Percentiles rank a stretch among this genome's conserved stretches.
These are phyloP conservation scores for Kryptolebias ocellatus DNA, from an alignment of 2,797 vertebrate species.

Conservation along the genomic window DNA sequence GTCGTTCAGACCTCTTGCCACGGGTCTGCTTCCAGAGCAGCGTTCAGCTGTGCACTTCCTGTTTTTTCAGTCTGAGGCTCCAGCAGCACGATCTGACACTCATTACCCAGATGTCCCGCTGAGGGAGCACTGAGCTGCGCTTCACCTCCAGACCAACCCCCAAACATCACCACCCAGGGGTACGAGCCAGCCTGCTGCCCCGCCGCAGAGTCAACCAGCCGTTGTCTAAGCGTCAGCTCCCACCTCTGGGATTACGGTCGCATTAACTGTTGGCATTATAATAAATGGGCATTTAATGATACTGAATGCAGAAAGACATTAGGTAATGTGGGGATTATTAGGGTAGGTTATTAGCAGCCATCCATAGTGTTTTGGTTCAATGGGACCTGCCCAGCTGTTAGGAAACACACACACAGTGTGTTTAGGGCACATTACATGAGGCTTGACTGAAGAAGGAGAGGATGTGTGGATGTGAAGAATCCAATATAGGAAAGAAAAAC, in stretches of 20 bases:
- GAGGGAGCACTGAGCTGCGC: conserved; percentile 55
- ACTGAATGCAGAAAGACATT: conserved; percentile 62
- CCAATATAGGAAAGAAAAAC: conserved; percentile 16
- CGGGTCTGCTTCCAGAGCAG: conserved; percentile 24
- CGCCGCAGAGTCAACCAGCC: conserved; percentile 33
- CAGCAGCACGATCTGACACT: conserved; percentile 45
- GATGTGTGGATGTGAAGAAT: conserved; percentile 21
- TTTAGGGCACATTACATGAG: conserved; percentile 46
- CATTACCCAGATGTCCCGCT: conserved; percentile 63
- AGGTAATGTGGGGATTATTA: conserved; percentile 76
- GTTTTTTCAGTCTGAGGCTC: conserved; percentile 52
- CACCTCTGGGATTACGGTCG: conserved; percentile 53
- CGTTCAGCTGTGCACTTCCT: conserved; percentile 40
- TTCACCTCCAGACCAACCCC: conserved; percentile 71
- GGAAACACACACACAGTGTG: conserved; percentile 50
- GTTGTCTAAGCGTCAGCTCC: conserved; percentile 26
- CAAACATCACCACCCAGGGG: conserved; percentile 58
- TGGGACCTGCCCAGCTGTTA: conserved; percentile 71
- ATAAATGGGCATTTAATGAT: conserved; percentile 73
- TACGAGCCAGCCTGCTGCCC: conserved; percentile 26
- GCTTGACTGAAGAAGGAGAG: conserved; percentile 33
- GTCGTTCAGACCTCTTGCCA: not conserved
- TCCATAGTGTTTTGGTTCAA: conserved; percentile 73
- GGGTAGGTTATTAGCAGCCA: conserved; percentile 79
- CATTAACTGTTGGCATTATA: conserved; percentile 64